Evolutionary conservation across 2,113 vertebrate species (phyloP), one percentile per base, ranked within the genome.

Genomic region (Erythrocebus patas): DNA sequence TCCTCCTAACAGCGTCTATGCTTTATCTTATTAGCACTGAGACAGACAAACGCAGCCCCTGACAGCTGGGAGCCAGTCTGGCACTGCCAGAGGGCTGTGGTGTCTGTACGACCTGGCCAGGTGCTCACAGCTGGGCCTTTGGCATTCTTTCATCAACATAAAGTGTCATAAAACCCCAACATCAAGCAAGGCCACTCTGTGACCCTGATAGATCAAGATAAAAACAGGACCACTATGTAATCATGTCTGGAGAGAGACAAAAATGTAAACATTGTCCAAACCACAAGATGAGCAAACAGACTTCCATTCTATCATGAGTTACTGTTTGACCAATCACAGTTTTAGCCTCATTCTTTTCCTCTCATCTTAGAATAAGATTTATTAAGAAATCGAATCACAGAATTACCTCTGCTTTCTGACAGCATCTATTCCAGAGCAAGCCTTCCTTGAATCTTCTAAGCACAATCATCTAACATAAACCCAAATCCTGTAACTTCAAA

Each of bases 231-330:
- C 27, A 40, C 76, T 48, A 32, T 27, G 72, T 68, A 55, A 55
- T 55, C 92, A 27, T 2, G 20, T 85, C 76, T 88, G 20, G 88
- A 30, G 50, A 79, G n/a, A 91, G 70, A 91, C 45, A 48, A 20
- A 57, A 81, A 14, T 50, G 25, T 12, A 17, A 32, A 55, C 20
- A 25, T 9, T 32, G 32, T 93, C 50, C 35, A 78, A 27, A 22
- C 43, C 61, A n/a, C 66, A 72, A 38, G 25, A 14, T 40, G 43
- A 8, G 35, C 35, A 25, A 1, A 0, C 0, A 52, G n/a, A 30
- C 64, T 10, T 40, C 61, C 14, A 0, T 35, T 35, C 32, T n/a
- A 25, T 3, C 23, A 2, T 0, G 22, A 9, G 30, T 61, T 59
- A 10, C 32, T 13, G 25, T 30, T 90, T 32, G 27, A 43, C 70